Evolutionary conservation across 2,113 vertebrate species (phyloP).

Genomic region (Nycticebus coucang): DNA sequence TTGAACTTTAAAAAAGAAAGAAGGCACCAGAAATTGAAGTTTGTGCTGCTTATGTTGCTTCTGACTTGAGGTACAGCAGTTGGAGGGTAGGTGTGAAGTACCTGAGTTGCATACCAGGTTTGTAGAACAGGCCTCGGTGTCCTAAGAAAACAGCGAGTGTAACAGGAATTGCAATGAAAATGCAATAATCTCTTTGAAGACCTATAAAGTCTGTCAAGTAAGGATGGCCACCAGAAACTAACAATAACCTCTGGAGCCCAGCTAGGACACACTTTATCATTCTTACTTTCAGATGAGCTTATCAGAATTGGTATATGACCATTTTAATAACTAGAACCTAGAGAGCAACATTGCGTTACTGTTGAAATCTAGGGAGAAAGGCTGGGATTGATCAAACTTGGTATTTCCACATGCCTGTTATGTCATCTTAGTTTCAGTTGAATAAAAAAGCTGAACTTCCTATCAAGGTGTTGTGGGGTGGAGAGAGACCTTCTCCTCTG

Average conservation of each 20-base stretch:
- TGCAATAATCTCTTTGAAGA: not conserved
- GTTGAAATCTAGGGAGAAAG: not conserved
- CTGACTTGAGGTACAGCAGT: not conserved
- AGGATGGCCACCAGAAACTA: not conserved
- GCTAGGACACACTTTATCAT: not conserved
- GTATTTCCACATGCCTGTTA: not conserved
- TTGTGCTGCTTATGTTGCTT: not conserved
- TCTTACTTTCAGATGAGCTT: not conserved
- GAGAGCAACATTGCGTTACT: not conserved
- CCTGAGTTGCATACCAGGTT: not conserved
- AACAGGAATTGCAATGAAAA: not conserved
- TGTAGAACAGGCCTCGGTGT: not conserved
- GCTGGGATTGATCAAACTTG: not conserved
- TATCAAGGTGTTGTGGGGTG: not conserved
- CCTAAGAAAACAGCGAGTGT: not conserved
- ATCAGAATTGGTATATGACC: not conserved
- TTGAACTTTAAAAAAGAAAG: not conserved
- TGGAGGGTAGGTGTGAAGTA: not conserved
- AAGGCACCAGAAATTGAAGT: not conserved
- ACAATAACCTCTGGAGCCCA: not conserved
- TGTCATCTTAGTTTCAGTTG: not conserved
- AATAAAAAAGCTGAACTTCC: not conserved
- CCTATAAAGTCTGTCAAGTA: not conserved
- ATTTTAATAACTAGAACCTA: not conserved
- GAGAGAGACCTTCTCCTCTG: not conserved